These are phyloP conservation scores for Naja naja DNA, from an alignment of 2,113 vertebrate species.

Conservation along the genomic window DNA sequence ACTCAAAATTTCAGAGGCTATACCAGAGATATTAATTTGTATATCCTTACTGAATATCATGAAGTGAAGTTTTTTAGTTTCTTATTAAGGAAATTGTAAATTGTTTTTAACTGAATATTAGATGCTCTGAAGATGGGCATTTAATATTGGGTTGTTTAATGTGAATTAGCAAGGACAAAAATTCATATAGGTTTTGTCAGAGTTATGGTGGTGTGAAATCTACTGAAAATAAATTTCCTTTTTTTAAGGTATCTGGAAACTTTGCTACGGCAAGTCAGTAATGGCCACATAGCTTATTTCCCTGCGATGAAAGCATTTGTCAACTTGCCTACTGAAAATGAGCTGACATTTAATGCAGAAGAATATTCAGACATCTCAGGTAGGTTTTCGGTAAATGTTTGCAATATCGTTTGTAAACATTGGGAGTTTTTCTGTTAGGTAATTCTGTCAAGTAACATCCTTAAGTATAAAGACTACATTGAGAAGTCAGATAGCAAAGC, in stretches of 20 bases:
- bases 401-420: neutral
- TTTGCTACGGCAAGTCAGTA: conserved; percentile 95
- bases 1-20: neutral
- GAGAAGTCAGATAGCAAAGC: neutral
- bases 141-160: neutral
- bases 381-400: conserved; percentile 51
- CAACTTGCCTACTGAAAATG: conserved; percentile 97
- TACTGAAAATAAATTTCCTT: conserved; percentile 38
- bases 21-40: neutral
- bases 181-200: neutral
- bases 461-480: neutral
- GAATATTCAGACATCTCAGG: conserved; percentile 99
- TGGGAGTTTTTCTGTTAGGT: neutral
- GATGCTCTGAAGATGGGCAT: neutral
- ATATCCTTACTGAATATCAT: neutral
- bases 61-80: neutral
- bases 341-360: conserved; percentile 96
- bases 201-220: neutral
- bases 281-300: conserved; percentile 98
- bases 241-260: conserved; percentile 95
- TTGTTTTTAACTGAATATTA: neutral
- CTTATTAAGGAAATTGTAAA: neutral
- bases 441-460: neutral
- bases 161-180: neutral
- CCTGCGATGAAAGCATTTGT: conserved; percentile 99